phyloP scores from a whole-genome alignment of 2,797 vertebrate genomes.

The Schizopygopsis pylzovi region DNA sequence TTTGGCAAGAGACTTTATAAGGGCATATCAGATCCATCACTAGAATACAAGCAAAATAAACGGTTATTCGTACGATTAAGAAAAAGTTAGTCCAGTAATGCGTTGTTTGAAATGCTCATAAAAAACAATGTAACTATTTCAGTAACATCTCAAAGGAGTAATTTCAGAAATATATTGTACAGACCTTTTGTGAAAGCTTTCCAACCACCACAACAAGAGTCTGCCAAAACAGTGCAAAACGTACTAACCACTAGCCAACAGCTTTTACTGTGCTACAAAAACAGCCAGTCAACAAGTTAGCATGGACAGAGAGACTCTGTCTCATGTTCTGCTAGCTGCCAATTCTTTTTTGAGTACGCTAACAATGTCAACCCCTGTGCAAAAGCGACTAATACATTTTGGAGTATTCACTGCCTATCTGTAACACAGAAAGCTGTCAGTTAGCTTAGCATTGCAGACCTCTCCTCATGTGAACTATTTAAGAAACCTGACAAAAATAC shows the following conservation, averaged over 20 bases:
- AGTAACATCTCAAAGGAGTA: conserved; percentile 13
- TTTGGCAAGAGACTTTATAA: not conserved
- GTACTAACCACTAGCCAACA: conserved; percentile 30
- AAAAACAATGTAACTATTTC: conserved; percentile 23
- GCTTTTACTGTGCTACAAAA: conserved; percentile 29
- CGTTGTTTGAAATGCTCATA: not conserved
- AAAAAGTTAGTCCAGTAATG: not conserved
- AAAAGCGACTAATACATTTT: conserved; percentile 22
- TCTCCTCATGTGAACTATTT: not conserved
- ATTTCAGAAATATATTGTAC: conserved; percentile 1
- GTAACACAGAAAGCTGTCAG: not conserved
- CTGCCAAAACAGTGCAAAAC: conserved; percentile 13
- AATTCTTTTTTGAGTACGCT: not conserved
- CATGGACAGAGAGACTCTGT: conserved; percentile 35
- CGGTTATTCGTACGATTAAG: too few relatives aligned
- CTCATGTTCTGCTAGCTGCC: conserved; percentile 24
- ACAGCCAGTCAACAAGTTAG: conserved; percentile 22
- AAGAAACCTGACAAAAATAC: not conserved
- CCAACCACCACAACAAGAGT: conserved; percentile 25
- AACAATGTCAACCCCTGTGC: conserved; percentile 30
- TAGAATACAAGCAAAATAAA: conserved; percentile 12
- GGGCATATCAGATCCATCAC: too few relatives aligned
- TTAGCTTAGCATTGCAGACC: not conserved
- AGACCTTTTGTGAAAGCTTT: conserved; percentile 39
- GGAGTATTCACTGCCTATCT: not conserved